Conservation (phyloP, 1,140 invertebrate genomes). For the Tetraneura akinire region DNA sequence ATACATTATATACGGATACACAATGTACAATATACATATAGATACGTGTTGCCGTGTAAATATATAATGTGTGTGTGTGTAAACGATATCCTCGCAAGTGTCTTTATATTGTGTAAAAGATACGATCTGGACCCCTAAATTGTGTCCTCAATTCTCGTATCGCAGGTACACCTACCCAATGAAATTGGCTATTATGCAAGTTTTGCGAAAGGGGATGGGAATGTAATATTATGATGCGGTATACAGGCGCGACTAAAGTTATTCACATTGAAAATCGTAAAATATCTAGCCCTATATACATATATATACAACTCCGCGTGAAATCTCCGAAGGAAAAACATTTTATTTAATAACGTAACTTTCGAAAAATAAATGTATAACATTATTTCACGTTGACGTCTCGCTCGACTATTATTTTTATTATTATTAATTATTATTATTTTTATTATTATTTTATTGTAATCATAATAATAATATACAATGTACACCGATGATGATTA, state of each 20-base stretch:
- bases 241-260: not conserved
- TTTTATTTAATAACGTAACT: not conserved
- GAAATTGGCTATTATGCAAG: conserved; percentile 32
- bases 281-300: not conserved
- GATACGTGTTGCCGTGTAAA: not conserved
- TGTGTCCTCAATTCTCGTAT: conserved; percentile 15
- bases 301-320: not conserved
- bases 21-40: not conserved
- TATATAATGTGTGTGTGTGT: not conserved
- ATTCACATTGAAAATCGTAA: conserved; percentile 10
- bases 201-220: not conserved
- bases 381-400: too few species aligned
- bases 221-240: too few species aligned
- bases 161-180: not conserved
- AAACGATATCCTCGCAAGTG: not conserved
- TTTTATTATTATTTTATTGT: too few species aligned
- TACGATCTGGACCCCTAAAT: not conserved
- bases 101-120: conserved; percentile 23
- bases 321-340: not conserved
- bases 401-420: too few species aligned
- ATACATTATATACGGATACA: not conserved
- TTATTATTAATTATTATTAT: too few species aligned
- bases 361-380: too few species aligned
- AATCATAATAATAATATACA: too few species aligned
- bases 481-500: too few species aligned